Evolutionary conservation across 2,113 vertebrate genomes (phyloP).

Genomic region (Pterocles burchelli): DNA sequence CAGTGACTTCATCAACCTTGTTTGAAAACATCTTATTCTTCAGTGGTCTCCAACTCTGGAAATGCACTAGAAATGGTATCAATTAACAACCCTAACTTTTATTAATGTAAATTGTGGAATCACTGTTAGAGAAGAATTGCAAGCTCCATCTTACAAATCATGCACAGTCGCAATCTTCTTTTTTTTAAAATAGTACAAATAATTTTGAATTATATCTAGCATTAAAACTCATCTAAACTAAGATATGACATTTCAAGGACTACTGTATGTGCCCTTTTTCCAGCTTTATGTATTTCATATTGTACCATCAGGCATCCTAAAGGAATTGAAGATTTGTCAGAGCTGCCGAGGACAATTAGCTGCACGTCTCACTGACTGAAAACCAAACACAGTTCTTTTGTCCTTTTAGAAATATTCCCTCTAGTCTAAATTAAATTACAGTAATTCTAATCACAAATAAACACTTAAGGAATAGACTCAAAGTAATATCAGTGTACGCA

Average conservation of each 20-base stretch:
- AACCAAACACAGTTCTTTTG: neutral
- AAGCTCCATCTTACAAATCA: neutral
- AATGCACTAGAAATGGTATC: neutral
- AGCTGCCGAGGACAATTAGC: slow-evolving; percentile 2
- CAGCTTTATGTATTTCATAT: neutral
- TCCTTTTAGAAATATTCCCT: neutral
- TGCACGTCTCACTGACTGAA: neutral
- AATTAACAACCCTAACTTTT: neutral
- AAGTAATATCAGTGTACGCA: neutral
- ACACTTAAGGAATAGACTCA: neutral
- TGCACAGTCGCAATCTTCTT: neutral
- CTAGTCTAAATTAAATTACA: neutral
- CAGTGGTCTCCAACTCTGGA: neutral
- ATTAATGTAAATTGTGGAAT: neutral
- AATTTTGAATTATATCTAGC: neutral
- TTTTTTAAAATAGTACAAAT: neutral
- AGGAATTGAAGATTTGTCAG: slow-evolving; percentile 4
- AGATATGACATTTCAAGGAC: slow-evolving; percentile 12
- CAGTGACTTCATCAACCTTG: neutral
- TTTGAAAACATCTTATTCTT: neutral
- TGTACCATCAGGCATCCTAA: slow-evolving; percentile 1
- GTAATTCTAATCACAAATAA: neutral
- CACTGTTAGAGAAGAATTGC: neutral
- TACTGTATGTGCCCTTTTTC: neutral
- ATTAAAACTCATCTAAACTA: neutral